Conservation (phyloP, 2,888 invertebrate species). For the Hoplodrina blanda region DNA sequence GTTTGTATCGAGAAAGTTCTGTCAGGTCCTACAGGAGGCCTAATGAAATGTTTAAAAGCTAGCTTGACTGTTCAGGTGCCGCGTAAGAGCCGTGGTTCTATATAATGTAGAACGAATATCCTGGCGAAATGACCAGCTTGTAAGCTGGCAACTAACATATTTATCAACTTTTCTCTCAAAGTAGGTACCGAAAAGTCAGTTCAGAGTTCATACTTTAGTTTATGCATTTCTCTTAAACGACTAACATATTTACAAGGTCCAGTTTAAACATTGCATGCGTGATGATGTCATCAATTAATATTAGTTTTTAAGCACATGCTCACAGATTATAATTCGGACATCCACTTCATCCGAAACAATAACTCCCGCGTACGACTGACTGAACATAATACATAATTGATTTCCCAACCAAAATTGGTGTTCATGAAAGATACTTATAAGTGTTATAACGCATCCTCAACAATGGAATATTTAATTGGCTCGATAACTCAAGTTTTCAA, state of each 20-base stretch:
- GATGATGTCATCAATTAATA: slow-evolving; percentile 41
- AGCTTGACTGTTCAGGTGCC: background rate
- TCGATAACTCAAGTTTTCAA: slow-evolving; percentile 65
- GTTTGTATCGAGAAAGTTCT: slow-evolving; percentile 18
- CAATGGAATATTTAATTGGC: slow-evolving; percentile 63
- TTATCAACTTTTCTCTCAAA: background rate
- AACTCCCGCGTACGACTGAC: slow-evolving; percentile 5
- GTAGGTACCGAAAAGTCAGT: background rate
- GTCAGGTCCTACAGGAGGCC: too few species aligned
- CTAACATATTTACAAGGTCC: slow-evolving; percentile 6
- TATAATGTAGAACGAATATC: background rate
- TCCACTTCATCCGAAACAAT: slow-evolving; percentile 17
- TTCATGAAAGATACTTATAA: slow-evolving; percentile 40
- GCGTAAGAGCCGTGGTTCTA: background rate
- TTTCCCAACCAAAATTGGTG: slow-evolving; percentile 29
- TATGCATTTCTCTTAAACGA: background rate
- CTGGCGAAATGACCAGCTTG: background rate
- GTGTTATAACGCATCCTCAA: slow-evolving; percentile 49
- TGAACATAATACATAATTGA: slow-evolving; percentile 37
- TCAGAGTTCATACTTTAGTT: background rate
- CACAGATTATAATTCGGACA: slow-evolving; percentile 16
- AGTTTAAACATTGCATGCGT: background rate
- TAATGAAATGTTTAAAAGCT: background rate
- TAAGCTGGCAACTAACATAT: background rate
- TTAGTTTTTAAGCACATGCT: slow-evolving; percentile 20